These are phyloP conservation scores for Mythimna pallens DNA, from an alignment of 2,888 invertebrate genomes.

Conservation along the genomic window DNA sequence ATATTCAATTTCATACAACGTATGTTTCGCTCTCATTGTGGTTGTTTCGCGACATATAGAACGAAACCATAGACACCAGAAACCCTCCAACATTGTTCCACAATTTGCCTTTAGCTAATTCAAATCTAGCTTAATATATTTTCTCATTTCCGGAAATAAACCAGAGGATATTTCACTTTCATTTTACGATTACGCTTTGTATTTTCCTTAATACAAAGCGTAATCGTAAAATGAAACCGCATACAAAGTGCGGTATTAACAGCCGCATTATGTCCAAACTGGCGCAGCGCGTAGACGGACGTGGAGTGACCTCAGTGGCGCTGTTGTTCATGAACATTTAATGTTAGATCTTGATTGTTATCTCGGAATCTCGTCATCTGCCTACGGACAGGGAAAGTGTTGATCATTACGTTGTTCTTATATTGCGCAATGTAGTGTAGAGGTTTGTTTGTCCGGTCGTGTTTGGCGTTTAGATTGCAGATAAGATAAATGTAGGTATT, in stretches of 20 bases:
- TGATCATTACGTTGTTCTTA: slow-evolving; percentile 64
- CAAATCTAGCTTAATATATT: slow-evolving; percentile 6
- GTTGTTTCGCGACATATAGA: slow-evolving; percentile 16
- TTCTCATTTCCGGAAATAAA: slow-evolving; percentile 24
- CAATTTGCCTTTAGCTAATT: slow-evolving; percentile 6
- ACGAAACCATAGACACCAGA: slow-evolving; percentile 1
- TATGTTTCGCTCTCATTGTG: slow-evolving; percentile 29
- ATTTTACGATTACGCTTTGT: slow-evolving; percentile 42
- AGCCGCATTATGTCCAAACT: slow-evolving; percentile 32
- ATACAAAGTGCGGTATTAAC: slow-evolving; percentile 54
- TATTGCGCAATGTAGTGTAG: slow-evolving; percentile 73
- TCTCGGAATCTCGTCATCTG: slow-evolving; percentile 65
- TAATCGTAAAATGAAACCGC: slow-evolving; percentile 53
- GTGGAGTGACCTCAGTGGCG: slow-evolving; percentile 49
- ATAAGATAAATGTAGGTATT: slow-evolving; percentile 35
- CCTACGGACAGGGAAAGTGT: slow-evolving; percentile 80
- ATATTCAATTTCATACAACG: slow-evolving; percentile 25
- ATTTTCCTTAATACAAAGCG: too few species aligned
- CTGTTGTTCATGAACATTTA: slow-evolving; percentile 46
- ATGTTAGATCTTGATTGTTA: slow-evolving; percentile 43
- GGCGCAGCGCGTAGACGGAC: slow-evolving; percentile 32
- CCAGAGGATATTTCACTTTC: slow-evolving; percentile 50
- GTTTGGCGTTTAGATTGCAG: slow-evolving; percentile 38
- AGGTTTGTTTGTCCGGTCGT: slow-evolving; percentile 54
- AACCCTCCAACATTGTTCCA: slow-evolving; percentile 33